Percentiles rank a stretch among this genome's conserved stretches.
phyloP scores from a whole-genome alignment of 2,888 invertebrate genomes.

The Sinelater perroti region DNA sequence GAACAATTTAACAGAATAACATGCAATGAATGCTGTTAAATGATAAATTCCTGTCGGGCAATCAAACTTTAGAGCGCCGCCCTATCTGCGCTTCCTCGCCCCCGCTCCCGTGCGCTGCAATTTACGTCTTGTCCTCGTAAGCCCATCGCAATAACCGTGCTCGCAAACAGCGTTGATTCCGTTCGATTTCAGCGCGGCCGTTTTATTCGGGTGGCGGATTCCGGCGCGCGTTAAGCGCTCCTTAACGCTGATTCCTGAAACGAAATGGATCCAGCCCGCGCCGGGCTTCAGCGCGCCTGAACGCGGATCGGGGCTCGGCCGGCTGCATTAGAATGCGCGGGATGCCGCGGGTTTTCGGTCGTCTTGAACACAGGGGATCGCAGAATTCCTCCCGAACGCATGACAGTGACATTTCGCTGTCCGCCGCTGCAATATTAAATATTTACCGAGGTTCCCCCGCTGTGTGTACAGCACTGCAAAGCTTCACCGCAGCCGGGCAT shows the following conservation, averaged over 20 bases:
- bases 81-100: too few relatives aligned
- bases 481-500: too few relatives aligned
- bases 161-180: conserved; percentile 16
- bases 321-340: conserved; percentile 30
- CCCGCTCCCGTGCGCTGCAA: background rate
- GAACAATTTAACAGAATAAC: too few relatives aligned
- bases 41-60: too few relatives aligned
- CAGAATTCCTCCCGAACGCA: conserved; percentile 30
- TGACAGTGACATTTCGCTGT: conserved; percentile 26
- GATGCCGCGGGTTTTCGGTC: conserved; percentile 30
- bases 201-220: conserved; percentile 17
- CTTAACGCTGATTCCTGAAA: conserved; percentile 30
- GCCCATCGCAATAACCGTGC: conserved; percentile 1
- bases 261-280: conserved; percentile 25
- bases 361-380: conserved; percentile 32
- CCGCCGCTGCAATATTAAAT: conserved; percentile 5
- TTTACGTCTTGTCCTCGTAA: conserved; percentile 1
- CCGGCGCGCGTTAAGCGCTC: conserved; percentile 24
- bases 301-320: too few relatives aligned
- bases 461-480: too few relatives aligned
- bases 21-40: too few relatives aligned
- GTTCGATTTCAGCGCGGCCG: conserved; percentile 12
- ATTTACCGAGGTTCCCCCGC: background rate
- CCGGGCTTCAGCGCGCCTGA: too few relatives aligned
- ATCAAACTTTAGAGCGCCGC: too few relatives aligned